Evolutionary conservation across 2,113 vertebrate species (phyloP).

Genomic region (Talpa occidentalis): DNA sequence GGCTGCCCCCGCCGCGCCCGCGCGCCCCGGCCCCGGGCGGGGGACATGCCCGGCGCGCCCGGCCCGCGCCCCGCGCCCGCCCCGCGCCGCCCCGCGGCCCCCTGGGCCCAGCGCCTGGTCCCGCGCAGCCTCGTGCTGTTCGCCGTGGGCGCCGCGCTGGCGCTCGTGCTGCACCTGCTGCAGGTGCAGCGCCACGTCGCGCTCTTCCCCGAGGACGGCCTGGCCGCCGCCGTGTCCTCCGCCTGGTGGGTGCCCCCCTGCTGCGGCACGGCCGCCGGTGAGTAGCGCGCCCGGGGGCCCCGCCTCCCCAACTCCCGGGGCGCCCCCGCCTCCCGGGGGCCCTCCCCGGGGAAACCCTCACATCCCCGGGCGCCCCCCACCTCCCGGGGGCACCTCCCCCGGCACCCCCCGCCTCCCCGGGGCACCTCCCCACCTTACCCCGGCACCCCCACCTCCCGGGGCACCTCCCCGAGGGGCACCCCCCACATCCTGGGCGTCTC

Average conservation of each 20-base stretch:
- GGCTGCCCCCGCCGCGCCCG: constrained; percentile 88
- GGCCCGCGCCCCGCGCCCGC: background rate
- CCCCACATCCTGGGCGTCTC: too few relatives aligned
- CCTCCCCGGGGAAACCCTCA: too few relatives aligned
- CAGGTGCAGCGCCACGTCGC: constrained; percentile 96
- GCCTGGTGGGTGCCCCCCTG: constrained; percentile 99
- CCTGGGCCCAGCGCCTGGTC: constrained; percentile 90
- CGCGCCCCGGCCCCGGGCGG: constrained; percentile 86
- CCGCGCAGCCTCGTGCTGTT: constrained; percentile 96
- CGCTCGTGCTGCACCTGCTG: constrained; percentile 96
- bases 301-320: too few relatives aligned
- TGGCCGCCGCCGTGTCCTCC: constrained; percentile 94
- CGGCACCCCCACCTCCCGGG: too few relatives aligned
- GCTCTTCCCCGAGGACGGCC: constrained; percentile 95
- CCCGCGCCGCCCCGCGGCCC: constrained; percentile 66
- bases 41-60: constrained; percentile 82
- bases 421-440: too few relatives aligned
- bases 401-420: too few relatives aligned
- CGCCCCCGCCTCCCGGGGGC: too few relatives aligned
- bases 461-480: too few relatives aligned
- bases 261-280: constrained; percentile 97
- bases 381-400: too few relatives aligned
- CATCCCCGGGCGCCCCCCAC: too few relatives aligned
- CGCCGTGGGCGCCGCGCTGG: constrained; percentile 93
- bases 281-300: constrained; percentile 73